Evolutionary conservation across 2,113 vertebrate genomes (phyloP).

Genomic region (Nothoprocta pentlandii): DNA sequence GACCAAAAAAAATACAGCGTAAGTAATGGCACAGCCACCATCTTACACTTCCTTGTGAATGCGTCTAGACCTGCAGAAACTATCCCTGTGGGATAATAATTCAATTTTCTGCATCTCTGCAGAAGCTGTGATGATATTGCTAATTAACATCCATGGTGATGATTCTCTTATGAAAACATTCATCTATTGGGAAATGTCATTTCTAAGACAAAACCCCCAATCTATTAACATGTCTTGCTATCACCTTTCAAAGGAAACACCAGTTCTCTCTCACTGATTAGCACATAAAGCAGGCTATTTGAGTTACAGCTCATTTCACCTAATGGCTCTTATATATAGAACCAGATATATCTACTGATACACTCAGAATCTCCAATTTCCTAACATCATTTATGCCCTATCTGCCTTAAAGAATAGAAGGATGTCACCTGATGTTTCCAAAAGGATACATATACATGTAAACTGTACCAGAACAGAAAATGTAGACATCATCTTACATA

Average conservation of each 20-base stretch:
- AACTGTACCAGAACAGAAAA: background rate
- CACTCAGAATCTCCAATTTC: background rate
- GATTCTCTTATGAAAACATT: slow-evolving; percentile 15
- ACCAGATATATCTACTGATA: background rate
- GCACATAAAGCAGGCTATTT: background rate
- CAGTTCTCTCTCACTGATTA: background rate
- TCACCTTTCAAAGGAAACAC: background rate
- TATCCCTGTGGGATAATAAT: slow-evolving; percentile 3
- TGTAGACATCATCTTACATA: background rate
- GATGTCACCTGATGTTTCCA: background rate
- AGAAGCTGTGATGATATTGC: background rate
- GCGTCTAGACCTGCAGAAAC: background rate
- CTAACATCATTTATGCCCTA: background rate
- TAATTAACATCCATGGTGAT: slow-evolving; percentile 30
- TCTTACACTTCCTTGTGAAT: background rate
- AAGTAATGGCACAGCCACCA: background rate
- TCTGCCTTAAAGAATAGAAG: background rate
- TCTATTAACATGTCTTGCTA: background rate
- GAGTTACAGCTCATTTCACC: background rate
- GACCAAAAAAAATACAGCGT: background rate
- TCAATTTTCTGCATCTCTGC: slow-evolving; percentile 12
- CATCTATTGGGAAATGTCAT: background rate
- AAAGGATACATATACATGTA: background rate
- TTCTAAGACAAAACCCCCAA: slow-evolving; percentile 8
- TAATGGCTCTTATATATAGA: background rate